Conservation (phyloP, 1,140 invertebrate genomes). For the Scaptomyza graminum region DNA sequence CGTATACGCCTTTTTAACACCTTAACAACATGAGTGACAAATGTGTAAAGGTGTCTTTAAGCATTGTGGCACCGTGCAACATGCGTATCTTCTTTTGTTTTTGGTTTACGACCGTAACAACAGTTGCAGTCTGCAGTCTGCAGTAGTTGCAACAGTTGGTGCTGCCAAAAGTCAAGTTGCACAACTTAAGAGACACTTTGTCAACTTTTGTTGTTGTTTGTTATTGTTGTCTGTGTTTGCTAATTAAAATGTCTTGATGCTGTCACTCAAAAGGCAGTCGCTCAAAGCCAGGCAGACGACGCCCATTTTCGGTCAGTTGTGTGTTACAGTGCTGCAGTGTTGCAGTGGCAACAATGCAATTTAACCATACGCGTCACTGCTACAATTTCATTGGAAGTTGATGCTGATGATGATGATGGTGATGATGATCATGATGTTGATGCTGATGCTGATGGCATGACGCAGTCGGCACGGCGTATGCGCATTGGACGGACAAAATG, state of each 20-base stretch:
- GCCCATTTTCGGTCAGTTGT: constrained; percentile 68
- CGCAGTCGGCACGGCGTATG: constrained; percentile 59
- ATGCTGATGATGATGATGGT: constrained; percentile 51
- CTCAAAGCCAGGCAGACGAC: constrained; percentile 43
- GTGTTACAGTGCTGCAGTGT: background rate
- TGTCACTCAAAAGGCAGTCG: constrained; percentile 78
- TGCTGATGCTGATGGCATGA: constrained; percentile 51
- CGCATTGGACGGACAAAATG: constrained; percentile 71
- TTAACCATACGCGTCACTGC: constrained; percentile 69
- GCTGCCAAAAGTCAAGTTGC: constrained; percentile 37
- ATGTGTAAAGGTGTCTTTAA: constrained; percentile 9
- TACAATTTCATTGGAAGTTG: constrained; percentile 80
- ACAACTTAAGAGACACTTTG: constrained; percentile 29
- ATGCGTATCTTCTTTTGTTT: constrained; percentile 18
- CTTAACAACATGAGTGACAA: constrained; percentile 51
- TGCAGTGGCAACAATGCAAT: constrained; percentile 70
- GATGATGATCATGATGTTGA: constrained; percentile 48
- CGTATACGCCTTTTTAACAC: constrained; percentile 30
- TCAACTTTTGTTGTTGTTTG: constrained; percentile 23
- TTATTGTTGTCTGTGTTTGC: constrained; percentile 45
- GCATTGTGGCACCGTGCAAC: constrained; percentile 4
- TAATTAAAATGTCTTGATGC: constrained; percentile 80
- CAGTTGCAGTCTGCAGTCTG: constrained; percentile 46
- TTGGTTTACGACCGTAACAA: constrained; percentile 58
- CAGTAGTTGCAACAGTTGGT: constrained; percentile 13